Evolutionary conservation across 2,113 vertebrate genomes (phyloP), one percentile per base, ranked within the genome.

Genomic region (Mormyrus iriodes): DNA sequence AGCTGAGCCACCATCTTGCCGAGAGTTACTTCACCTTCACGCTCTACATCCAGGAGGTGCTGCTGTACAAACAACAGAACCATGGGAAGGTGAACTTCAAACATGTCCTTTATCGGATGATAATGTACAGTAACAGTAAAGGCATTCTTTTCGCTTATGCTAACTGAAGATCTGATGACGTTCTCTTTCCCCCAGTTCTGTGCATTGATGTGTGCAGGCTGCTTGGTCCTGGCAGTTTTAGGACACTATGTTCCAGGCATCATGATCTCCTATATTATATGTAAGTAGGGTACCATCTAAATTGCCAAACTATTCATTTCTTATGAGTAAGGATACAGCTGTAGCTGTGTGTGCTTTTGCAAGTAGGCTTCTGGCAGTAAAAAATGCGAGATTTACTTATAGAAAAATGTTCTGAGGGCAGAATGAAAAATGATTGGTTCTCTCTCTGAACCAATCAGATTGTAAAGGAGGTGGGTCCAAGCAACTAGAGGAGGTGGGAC

Each of bases 251-350:
- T 99, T 91, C 98, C 98, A 7, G 98, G 98, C 93, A 96, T 99
- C 93, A 99, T 99, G 98, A 99, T 99, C 94, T 98, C 97, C 91
- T 99, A 99, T 93, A 99, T 99, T 89, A 95, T 99, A 92, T 96
- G 98, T 99, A 95, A 99, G 98, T 96, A 93, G 89, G 44, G 53
- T 53, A 79, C 15, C 73, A 79, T 79, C 61, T 69, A 69, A 69
- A 65, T 7, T 2, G 21, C 55, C 55, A 55, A 55, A 58, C 55
- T 61, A 7, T 61, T 61, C 21, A 3, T 65, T 65, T 65, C n/a
- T 2, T 65, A 27, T 8, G 3, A 27, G 24, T n/a, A 3, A 27
- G 10, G n/a, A 27, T 3, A 3, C n/a, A 2, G 83, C 46, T 0
- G 44, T 48, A 24, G 83, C 21, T 44, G 44, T n/a, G 1, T 24